phyloP scores from a whole-genome alignment of 1,140 invertebrate genomes.

The Sycophaga agraensis region DNA sequence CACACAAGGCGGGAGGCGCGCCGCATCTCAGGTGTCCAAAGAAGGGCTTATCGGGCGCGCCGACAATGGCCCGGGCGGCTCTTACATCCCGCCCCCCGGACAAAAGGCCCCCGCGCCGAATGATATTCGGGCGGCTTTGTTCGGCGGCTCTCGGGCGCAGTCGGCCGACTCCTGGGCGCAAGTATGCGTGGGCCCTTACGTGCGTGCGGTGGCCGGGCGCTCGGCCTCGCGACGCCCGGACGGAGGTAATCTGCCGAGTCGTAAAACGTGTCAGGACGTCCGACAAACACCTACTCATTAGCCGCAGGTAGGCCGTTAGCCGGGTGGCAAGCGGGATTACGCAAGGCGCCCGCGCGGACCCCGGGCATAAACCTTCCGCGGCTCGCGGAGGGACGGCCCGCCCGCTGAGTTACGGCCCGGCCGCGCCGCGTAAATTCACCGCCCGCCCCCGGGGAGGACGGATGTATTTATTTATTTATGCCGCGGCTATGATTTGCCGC shows the following conservation, averaged over 20 bases:
- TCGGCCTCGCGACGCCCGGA: constrained; percentile 24
- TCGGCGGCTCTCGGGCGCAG: too few species aligned
- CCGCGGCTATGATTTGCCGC: not conserved
- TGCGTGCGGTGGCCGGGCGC: too few species aligned
- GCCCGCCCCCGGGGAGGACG: not conserved
- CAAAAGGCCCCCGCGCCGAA: too few species aligned
- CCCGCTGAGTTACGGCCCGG: constrained; percentile 50
- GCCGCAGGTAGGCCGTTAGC: constrained; percentile 43
- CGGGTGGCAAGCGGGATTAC: constrained; percentile 47
- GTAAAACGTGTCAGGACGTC: constrained; percentile 57
- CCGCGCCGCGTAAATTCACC: constrained; percentile 49
- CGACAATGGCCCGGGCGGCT: too few species aligned
- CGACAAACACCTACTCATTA: constrained; percentile 58
- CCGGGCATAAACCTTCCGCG: constrained; percentile 48
- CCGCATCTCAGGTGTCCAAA: too few species aligned
- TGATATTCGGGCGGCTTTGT: too few species aligned
- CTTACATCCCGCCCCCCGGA: too few species aligned
- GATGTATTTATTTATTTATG: constrained; percentile 24
- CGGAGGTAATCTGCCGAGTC: constrained; percentile 52
- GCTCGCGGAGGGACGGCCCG: too few species aligned
- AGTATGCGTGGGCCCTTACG: too few species aligned
- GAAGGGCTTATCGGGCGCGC: too few species aligned
- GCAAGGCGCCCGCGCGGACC: constrained; percentile 34
- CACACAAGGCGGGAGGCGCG: not conserved
- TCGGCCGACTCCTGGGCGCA: too few species aligned